Base-by-base conservation (phyloP, 2,888 invertebrate genomes). In the Caradrina clavipalpis region DNA sequence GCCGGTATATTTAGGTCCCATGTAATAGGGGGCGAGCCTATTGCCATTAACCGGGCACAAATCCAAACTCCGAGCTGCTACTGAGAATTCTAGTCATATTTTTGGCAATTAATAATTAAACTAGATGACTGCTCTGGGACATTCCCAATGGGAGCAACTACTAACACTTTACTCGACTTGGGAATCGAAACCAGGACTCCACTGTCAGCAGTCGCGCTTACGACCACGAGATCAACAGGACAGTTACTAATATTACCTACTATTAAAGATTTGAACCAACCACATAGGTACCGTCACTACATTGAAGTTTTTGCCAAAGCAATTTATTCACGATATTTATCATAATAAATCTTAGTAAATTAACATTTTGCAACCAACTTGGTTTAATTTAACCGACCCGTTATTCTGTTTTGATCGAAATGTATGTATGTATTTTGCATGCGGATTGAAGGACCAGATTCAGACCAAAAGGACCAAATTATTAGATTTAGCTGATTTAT, bases 281-380 rank as follows among this genome's bases (percentile, higher is more conserved):
- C 19, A 58, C 39, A 59, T 62, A 60, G 35, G 35, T 39, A 39
- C 54, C 58, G 60, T 50, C 56, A 47, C 7, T 42, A 58, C 13
- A 78, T 66, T 67, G 51, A 51, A 62, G 69, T 67, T 71, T 82
- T 77, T 72, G 71, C 65, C 7, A 70, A 70, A 65, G 69, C 69
- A 81, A 79, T 80, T 82, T 83, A 85, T 83, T 77, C 71, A 47
- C 53, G 61, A 67, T 76, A 77, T 66, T 78, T 73, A 80, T 80
- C 69, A 61, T 49, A 73, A 84, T 84, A 85, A 85, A 80, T 85
- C 84, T 77, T 57, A 42, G 73, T 65, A 76, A 85, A 82, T 86
- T 82, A 76, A 78, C 76, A 77, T 86, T 82, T 75, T 73, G 78
- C 60, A 81, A 83, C 65, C 57, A 75, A 69, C 70, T 62, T 63